Evolutionary conservation across 2,113 vertebrate species (phyloP), one percentile per base, ranked within the genome.

Genomic region (Perca flavescens): DNA sequence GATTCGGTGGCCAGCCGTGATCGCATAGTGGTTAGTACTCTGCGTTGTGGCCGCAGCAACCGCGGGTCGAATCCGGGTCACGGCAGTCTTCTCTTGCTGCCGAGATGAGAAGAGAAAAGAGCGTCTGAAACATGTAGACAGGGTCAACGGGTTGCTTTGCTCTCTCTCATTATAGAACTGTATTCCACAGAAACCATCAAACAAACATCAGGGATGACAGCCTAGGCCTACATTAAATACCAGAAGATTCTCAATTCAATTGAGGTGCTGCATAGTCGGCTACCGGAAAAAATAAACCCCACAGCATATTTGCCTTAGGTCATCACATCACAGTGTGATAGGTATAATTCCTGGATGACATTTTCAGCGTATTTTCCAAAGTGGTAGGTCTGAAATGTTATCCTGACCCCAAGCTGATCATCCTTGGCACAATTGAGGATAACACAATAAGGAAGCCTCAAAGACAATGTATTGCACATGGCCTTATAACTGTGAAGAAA

Each of bases 31-130:
- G 34, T 34, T 34, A 34, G 34, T 34, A 95, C 93, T 95, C 94
- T 96, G 95, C 95, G 95, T 96, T 96, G 95, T 96, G 95, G 95
- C 95, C 95, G 95, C 95, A 92, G 94, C 94, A 96, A 96, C 95
- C 94, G 92, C 95, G 95, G 95, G 95, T 96, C 95, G 95, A 96
- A 96, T 96, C 95, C 95, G 95, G 94, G 95, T 96, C 95, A 95
- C 95, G 95, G 94, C 95, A 94, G 28, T 2, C 28, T 28, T 2
- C 28, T 28, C 28, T 28, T 28, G 28, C 28, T 28, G 28, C 28
- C 28, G 40, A 40, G 40, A 10, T 40, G 2, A 40, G 2, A 43
- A 43, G 40, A 43, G 10, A 43, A 43, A 43, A 43, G 40, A 11
- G 40, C 9, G 0, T 43, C 10, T 43, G 40, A 43, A 3, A 43